Percentiles rank a stretch among this genome's conserved stretches.
Evolutionary conservation across 2,797 vertebrate genomes (phyloP).

Genomic region (Rhadinocentrus ornatus): DNA sequence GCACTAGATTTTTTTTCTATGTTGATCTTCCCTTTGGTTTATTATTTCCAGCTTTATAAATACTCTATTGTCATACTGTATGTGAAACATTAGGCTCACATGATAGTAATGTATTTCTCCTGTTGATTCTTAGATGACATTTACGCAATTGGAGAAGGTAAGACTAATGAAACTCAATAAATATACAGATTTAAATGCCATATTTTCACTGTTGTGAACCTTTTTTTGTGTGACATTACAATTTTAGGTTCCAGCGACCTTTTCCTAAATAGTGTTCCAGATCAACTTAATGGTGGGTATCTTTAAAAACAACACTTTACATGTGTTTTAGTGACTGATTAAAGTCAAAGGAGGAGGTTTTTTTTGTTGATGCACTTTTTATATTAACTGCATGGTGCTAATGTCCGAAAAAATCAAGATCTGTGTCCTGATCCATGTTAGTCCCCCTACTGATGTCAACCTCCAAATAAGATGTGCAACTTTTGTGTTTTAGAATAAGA

Average conservation of each 20-base stretch:
- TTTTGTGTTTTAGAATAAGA: not conserved
- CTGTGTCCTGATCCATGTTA: not conserved
- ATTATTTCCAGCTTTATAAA: not conserved
- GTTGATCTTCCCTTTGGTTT: not conserved
- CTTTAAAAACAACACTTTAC: not conserved
- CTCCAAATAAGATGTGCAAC: not conserved
- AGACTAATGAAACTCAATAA: conserved; percentile 11
- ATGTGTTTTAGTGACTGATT: not conserved
- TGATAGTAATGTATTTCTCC: conserved; percentile 16
- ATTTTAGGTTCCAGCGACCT: conserved; percentile 66
- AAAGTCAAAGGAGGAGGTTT: not conserved
- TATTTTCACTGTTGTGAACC: conserved; percentile 15
- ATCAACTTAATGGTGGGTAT: conserved; percentile 81
- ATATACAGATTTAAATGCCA: not conserved
- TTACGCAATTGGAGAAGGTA: conserved; percentile 73
- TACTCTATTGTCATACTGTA: not conserved
- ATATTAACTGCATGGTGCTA: too few relatives aligned
- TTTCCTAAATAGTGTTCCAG: conserved; percentile 66
- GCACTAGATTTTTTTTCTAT: not conserved
- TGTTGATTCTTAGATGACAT: conserved; percentile 77
- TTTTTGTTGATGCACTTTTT: not conserved
- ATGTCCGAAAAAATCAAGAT: not conserved
- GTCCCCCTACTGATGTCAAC: not conserved
- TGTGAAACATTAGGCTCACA: not conserved
- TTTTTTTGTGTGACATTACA: conserved; percentile 9